phyloP scores from a whole-genome alignment of 2,888 invertebrate genomes.

The Caenorhabditis sulstoni region DNA sequence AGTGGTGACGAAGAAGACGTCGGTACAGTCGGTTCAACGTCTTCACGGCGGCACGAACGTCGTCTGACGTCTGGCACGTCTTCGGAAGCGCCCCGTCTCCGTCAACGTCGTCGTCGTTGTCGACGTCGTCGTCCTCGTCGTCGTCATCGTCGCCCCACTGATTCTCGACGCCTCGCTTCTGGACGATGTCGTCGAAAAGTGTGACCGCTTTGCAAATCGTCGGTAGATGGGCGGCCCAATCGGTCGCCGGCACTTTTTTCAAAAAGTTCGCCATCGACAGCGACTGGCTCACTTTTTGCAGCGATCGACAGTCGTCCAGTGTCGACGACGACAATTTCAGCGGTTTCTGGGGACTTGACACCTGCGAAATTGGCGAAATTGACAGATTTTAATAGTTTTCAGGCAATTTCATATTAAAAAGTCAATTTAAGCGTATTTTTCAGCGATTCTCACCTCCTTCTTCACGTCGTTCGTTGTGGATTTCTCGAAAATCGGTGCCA shows the following conservation, averaged over 20 bases:
- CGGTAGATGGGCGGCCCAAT: background rate
- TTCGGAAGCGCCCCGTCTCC: no score
- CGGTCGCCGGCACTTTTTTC: constrained; percentile 8
- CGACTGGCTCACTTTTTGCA: background rate
- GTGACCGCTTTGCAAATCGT: constrained; percentile 17
- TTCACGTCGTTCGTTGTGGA: background rate
- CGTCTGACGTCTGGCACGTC: constrained; percentile 6
- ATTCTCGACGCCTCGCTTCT: constrained; percentile 1
- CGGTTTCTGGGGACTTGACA: no score
- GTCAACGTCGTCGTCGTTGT: background rate
- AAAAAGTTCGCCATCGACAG: constrained; percentile 6
- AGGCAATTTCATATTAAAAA: no score
- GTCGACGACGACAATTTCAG: no score
- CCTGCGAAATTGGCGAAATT: no score
- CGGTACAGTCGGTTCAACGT: background rate
- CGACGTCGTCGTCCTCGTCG: background rate
- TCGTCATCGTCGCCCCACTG: constrained; percentile 25
- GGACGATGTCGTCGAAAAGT: constrained; percentile 4
- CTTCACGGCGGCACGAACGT: constrained; percentile 1
- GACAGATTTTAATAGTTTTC: no score
- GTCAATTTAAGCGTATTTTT: no score
- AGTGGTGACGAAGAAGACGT: constrained; percentile 23
- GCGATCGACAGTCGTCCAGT: constrained; percentile 1
- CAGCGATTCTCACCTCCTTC: background rate
- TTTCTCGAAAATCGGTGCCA: constrained; percentile 13